phyloP scores from a whole-genome alignment of 2,888 invertebrate species.

The Agriotes lineatus region DNA sequence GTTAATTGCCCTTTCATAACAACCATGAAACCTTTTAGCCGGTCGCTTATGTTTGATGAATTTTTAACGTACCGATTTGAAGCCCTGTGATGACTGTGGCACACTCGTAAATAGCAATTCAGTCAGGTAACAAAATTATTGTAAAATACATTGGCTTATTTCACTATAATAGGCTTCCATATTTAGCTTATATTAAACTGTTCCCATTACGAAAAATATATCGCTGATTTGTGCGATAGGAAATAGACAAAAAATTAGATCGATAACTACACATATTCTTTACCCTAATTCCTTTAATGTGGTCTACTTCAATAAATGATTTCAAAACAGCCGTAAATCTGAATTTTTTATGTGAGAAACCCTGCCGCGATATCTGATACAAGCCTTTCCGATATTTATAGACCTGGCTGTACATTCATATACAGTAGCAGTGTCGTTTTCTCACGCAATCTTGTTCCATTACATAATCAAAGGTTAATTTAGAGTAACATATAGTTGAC shows the following conservation, averaged over 20 bases:
- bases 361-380: too few relatives aligned
- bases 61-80: constrained; percentile 1
- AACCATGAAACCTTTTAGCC: neutral
- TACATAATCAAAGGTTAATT: too few relatives aligned
- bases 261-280: neutral
- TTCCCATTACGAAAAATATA: neutral
- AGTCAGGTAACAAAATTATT: too few relatives aligned
- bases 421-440: too few relatives aligned
- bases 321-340: neutral
- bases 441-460: too few relatives aligned
- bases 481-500: too few relatives aligned
- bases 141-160: too few relatives aligned
- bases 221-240: neutral
- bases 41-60: constrained; percentile 8
- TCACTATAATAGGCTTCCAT: too few relatives aligned
- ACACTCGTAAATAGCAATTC: neutral
- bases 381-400: too few relatives aligned
- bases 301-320: neutral
- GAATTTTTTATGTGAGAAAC: neutral
- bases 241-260: neutral
- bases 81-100: neutral
- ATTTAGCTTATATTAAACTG: too few relatives aligned
- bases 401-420: too few relatives aligned
- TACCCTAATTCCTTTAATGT: neutral
- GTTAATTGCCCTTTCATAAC: neutral